Percentiles rank a stretch among this genome's conserved stretches.
These are phyloP conservation scores for Micropoecilia bifurca DNA, from an alignment of 2,797 vertebrate genomes.

Conservation along the genomic window DNA sequence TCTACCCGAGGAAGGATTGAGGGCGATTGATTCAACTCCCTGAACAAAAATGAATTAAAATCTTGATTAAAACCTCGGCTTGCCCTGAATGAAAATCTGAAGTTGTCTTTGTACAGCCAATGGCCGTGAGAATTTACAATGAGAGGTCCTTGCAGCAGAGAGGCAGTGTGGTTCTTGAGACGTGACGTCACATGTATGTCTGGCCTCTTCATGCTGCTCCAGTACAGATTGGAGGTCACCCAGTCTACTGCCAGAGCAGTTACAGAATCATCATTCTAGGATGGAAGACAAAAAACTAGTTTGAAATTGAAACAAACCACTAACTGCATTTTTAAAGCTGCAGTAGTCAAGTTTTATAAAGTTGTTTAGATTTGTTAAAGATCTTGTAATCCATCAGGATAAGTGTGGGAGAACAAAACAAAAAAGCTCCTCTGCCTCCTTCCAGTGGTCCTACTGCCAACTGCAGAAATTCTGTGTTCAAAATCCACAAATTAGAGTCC, in stretches of 20 bases:
- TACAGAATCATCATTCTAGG: slow-evolving; percentile 62
- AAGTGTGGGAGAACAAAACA: too few species aligned
- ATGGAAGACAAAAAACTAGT: neutral
- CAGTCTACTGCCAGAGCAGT: slow-evolving; percentile 89
- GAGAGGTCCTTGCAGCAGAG: slow-evolving; percentile 77
- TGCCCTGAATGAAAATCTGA: neutral
- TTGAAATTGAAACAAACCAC: neutral
- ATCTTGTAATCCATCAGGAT: neutral
- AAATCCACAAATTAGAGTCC: too few species aligned
- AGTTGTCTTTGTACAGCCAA: neutral
- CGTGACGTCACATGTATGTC: slow-evolving; percentile 81
- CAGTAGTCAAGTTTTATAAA: neutral
- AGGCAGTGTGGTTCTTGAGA: slow-evolving; percentile 61
- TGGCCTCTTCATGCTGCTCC: slow-evolving; percentile 81
- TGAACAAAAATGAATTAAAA: slow-evolving; percentile 5
- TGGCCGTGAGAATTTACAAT: slow-evolving; percentile 36
- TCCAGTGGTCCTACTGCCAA: neutral
- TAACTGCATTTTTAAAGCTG: neutral
- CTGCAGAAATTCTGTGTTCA: neutral
- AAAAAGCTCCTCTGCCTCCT: neutral
- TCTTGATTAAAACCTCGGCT: too few species aligned
- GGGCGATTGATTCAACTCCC: slow-evolving; percentile 76
- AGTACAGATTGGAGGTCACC: slow-evolving; percentile 90
- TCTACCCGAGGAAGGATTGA: slow-evolving; percentile 82
- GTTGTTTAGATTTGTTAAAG: neutral